A percentile compares a stretch with the other conserved stretches of the same genome.
Conservation (phyloP, 2,888 invertebrate species). For the Hydropsyche betteni region DNA sequence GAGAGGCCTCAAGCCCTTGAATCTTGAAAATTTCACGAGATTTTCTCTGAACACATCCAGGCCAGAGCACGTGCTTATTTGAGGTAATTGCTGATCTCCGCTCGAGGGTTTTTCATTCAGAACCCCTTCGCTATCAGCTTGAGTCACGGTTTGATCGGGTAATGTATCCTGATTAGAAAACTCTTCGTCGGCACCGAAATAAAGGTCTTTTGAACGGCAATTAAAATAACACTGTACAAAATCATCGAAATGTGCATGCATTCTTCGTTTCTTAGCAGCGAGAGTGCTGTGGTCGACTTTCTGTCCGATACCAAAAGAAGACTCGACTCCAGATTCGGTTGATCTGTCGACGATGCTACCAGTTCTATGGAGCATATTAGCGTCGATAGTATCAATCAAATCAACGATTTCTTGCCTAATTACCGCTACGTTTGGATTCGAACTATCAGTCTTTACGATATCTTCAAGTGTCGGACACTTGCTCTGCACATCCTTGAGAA, state of each 20-base stretch:
- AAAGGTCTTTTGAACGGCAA: constrained; percentile 76
- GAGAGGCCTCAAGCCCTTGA: constrained; percentile 78
- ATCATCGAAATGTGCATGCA: constrained; percentile 89
- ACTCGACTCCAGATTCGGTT: constrained; percentile 52
- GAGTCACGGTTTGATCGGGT: constrained; percentile 52
- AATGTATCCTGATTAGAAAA: constrained; percentile 51
- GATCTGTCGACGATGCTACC: constrained; percentile 53
- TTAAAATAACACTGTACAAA: constrained; percentile 88
- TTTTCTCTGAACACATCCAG: constrained; percentile 84
- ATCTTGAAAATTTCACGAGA: constrained; percentile 85
- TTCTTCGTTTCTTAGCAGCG: constrained; percentile 75
- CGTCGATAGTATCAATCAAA: constrained; percentile 66
- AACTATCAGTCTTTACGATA: constrained; percentile 61
- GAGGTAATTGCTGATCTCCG: constrained; percentile 43
- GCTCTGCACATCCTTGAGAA: constrained; percentile 67
- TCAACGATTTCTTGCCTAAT: constrained; percentile 68
- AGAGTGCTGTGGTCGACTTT: constrained; percentile 62
- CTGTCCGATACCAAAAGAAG: constrained; percentile 51
- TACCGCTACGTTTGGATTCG: constrained; percentile 64
- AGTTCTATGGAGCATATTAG: constrained; percentile 58
- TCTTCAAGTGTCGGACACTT: constrained; percentile 69
- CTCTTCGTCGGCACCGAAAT: constrained; percentile 64
- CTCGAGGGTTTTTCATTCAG: constrained; percentile 1
- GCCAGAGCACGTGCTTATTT: constrained; percentile 60
- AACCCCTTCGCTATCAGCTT: constrained; percentile 35